Evolutionary conservation across 2,888 invertebrate genomes (phyloP), one percentile per base, ranked within the genome.

Genomic region (Scaptomyza polygonia): DNA sequence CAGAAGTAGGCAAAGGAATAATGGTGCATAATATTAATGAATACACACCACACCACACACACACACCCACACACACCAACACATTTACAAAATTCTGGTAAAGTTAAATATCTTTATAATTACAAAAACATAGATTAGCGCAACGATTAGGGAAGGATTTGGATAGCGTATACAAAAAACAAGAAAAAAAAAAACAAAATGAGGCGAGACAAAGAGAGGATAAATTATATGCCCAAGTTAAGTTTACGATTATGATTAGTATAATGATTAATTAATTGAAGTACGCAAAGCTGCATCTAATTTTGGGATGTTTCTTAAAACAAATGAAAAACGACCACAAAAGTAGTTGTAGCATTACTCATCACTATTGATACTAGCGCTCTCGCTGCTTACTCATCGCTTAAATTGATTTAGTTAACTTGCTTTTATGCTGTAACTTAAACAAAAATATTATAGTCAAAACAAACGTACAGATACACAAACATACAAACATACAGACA

Each of bases 1-100:
- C 53, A 48, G 42, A 73, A 52, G 80, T 80, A 80, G 86, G 86
- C 80, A 88, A 72, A 86, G 67, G 84, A 84, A 77, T 79, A 88
- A 86, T 80, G 80, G 80, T 80, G 80, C 88, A 88, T 86, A 79
- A 79, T 47, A 57, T 62, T 72, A 83, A 61, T 67, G 56, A 58
- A 58, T 32, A 62, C 30, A 65, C 51, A 65, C n/a, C n/a, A n/a
- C n/a, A n/a, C n/a, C n/a, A n/a, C 42, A 47, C 44, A 62, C 54
- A 62, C 42, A 57, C 42, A 56, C 14, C 42, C 14, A 51, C 27
- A 49, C 53, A 61, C 49, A 59, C 49, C 58, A 55, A 48, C 29
- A 66, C 27, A 48, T 16, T 55, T 43, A 65, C 49, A 59, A 55
- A 59, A 25, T 64, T 51, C 69, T 57, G 81, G 80, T 72, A 79